These are phyloP conservation scores for Eulemur coronatus DNA, from an alignment of 2,797 vertebrate genomes.

Conservation along the genomic window DNA sequence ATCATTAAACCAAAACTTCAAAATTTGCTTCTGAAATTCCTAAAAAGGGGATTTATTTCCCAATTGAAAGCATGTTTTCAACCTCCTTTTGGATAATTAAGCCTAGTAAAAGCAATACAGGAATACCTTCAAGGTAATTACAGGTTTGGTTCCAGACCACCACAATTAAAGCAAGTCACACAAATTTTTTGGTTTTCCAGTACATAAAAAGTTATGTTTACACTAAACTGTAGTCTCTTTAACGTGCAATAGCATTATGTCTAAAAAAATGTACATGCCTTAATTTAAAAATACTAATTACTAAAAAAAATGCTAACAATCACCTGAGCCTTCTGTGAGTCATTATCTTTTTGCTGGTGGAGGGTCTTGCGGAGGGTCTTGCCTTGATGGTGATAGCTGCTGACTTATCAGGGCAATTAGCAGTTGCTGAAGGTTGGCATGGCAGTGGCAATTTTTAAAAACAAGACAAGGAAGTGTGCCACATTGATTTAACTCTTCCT, in stretches of 20 bases:
- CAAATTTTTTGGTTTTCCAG: not conserved
- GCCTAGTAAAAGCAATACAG: not conserved
- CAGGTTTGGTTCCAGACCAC: not conserved
- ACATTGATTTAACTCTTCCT: not conserved
- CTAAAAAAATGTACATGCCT: not conserved
- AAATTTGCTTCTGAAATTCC: conserved; percentile 39
- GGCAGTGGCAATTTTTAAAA: not conserved
- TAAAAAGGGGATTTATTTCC: not conserved
- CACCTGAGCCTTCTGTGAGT: not conserved
- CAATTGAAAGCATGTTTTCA: not conserved
- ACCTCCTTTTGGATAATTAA: conserved; percentile 22
- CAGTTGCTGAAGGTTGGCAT: not conserved
- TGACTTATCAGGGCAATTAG: not conserved
- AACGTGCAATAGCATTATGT: not conserved
- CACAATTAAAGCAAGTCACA: not conserved
- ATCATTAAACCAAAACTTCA: conserved; percentile 33
- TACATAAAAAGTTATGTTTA: not conserved
- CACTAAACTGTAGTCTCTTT: not conserved
- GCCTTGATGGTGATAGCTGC: not conserved
- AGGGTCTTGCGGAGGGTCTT: not conserved
- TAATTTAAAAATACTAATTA: not conserved
- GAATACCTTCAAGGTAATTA: not conserved
- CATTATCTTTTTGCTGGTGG: not conserved
- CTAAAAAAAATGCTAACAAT: not conserved
- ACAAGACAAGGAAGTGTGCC: not conserved